Base-by-base conservation (phyloP, 2,888 invertebrate species). In the Elgonia sp. region DNA sequence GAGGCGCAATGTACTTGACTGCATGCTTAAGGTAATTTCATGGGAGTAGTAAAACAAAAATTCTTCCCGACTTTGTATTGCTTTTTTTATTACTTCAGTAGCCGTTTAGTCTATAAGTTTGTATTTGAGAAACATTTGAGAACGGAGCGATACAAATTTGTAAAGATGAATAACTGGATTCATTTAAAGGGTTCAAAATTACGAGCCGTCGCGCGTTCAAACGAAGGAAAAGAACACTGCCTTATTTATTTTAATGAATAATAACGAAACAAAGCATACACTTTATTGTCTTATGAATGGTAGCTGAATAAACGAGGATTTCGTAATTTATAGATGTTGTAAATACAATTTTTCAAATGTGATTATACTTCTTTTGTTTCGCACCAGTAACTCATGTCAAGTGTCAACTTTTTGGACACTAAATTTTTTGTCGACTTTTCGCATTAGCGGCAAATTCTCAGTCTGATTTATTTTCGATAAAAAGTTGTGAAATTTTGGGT, bases 201-300 rank as follows among this genome's bases (percentile, higher is more conserved):
- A 63, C 37, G 37, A 63, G 29, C 57, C 72, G 62, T 37, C 39
- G 76, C 63, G 63, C 76, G 63, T n/a, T 67, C 42, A 60, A 90
- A 90, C 29, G 20, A 37, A 21, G n/a, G 29, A 21, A 90, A 92
- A 91, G 92, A 92, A 92, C 93, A 94, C 93, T 94, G 94, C 94
- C 94, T 94, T 94, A 94, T 94, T 94, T 94, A 94, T 94, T 94
- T 94, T 93, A 93, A 91, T 92, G 89, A 16, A 92, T n/a, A 16
- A 92, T n/a, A 14, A 53, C 16, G 16, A 14, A 53, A 46, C 10
- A 92, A 91, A 92, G 93, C 93, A 91, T 93, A 77, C 53, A 77
- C 72, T 79, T 72, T 70, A 77, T 79, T 84, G 73, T 84, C 84
- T 73, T 93, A 92, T 92, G 92, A 90, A 93, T 89, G 91, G 90